phyloP scores from a whole-genome alignment of 2,797 vertebrate species.

The Lophius americanus region DNA sequence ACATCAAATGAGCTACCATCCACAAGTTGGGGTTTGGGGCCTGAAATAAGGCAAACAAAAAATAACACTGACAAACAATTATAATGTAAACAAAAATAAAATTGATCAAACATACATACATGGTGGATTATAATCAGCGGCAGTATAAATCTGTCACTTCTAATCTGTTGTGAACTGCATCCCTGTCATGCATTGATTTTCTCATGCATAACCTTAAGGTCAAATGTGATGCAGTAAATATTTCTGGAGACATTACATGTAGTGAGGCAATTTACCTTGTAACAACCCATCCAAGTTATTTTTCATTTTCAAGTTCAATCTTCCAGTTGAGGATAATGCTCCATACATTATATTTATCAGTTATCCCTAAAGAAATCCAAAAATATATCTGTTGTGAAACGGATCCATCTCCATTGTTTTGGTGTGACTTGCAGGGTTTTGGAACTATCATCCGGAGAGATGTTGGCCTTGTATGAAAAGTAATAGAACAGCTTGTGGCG shows the following conservation, averaged over 20 bases:
- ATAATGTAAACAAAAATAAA: constrained; percentile 9
- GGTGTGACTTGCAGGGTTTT: too few relatives aligned
- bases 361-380: too few relatives aligned
- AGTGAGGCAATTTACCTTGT: constrained; percentile 29
- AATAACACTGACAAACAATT: constrained; percentile 14
- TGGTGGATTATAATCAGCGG: constrained; percentile 6
- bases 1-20: constrained; percentile 3
- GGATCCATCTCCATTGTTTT: too few relatives aligned
- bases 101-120: not conserved
- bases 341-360: not conserved
- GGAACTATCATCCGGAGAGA: too few relatives aligned
- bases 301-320: constrained; percentile 11
- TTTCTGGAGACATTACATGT: constrained; percentile 49
- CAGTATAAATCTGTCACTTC: constrained; percentile 9
- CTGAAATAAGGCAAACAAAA: constrained; percentile 14
- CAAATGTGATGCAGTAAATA: constrained; percentile 37
- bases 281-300: constrained; percentile 1
- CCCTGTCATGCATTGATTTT: constrained; percentile 5
- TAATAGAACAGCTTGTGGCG: too few relatives aligned
- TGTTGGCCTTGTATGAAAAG: too few relatives aligned
- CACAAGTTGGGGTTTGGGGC: too few relatives aligned
- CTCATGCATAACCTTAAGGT: constrained; percentile 20
- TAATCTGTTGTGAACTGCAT: constrained; percentile 20
- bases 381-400: too few relatives aligned
- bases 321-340: constrained; percentile 20